Conservation (phyloP, 37 sponge, comb jelly and placozoan species). For the Aplysina aerophoba region DNA sequence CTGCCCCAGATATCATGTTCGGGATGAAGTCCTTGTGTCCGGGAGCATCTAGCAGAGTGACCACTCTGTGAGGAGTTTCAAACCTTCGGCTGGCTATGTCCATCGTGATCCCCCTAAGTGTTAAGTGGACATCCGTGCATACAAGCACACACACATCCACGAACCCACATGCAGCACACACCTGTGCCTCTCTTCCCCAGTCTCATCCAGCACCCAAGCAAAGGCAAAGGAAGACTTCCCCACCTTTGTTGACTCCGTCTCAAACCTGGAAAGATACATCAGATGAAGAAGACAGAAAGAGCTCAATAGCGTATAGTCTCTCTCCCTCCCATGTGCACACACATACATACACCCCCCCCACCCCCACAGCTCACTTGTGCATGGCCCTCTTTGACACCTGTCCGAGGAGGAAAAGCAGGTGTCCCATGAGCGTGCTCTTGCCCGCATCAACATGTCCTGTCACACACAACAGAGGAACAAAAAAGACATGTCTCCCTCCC, state of each 20-base stretch:
- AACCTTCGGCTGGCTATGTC: conserved; percentile 90
- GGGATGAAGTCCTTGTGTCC: conserved; percentile 98
- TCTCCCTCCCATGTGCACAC: not conserved
- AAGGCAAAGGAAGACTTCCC: conserved; percentile 97
- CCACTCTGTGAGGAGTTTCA: conserved; percentile 69
- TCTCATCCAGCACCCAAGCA: conserved; percentile 99
- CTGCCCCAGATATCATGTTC: conserved; percentile 98
- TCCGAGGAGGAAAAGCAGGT: conserved; percentile 88
- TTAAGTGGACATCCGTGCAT: not conserved
- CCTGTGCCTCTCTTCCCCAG: conserved; percentile 92
- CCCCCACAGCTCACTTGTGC: conserved; percentile 80
- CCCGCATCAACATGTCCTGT: conserved; percentile 99
- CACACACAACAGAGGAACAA: not conserved
- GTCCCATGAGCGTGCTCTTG: conserved; percentile 99
- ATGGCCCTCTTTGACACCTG: conserved; percentile 84
- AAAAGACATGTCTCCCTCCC: not conserved
- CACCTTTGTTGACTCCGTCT: conserved; percentile 78
- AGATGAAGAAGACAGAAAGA: not conserved
- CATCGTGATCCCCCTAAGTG: conserved; percentile 92
- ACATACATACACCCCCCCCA: too few relatives aligned
- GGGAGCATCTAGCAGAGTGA: conserved; percentile 94
- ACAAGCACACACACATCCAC: not conserved
- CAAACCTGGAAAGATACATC: conserved; percentile 54
- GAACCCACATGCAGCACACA: not conserved
- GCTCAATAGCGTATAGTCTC: not conserved